Conservation (phyloP, 2,797 vertebrate genomes). For the Enteromius paludinosus region DNA sequence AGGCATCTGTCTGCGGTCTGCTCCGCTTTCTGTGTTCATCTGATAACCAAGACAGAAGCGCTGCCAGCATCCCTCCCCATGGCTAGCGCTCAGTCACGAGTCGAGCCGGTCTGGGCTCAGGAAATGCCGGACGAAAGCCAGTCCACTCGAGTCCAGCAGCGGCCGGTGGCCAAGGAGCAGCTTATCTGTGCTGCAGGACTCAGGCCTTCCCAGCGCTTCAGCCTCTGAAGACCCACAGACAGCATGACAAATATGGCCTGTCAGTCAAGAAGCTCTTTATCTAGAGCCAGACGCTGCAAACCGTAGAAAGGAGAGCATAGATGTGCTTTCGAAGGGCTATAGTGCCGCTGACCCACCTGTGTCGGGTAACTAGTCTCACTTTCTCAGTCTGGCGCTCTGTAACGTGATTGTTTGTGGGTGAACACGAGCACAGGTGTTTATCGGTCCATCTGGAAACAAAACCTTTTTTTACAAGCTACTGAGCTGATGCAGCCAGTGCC, state of each 20-base stretch:
- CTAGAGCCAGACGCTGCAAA: slow-evolving; percentile 11
- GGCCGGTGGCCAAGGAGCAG: slow-evolving; percentile 17
- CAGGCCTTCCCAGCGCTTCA: not conserved
- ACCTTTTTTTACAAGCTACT: not conserved
- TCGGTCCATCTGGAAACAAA: slow-evolving; percentile 3
- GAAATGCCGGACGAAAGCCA: slow-evolving; percentile 26
- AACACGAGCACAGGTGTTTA: not conserved
- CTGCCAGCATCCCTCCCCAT: slow-evolving; percentile 13
- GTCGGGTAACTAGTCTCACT: slow-evolving; percentile 9
- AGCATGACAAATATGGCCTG: slow-evolving; percentile 36
- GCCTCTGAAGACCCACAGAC: slow-evolving; percentile 39
- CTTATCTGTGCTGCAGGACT: slow-evolving; percentile 47
- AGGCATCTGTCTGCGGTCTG: not conserved
- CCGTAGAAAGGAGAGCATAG: not conserved
- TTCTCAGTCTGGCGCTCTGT: not conserved
- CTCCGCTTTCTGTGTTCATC: slow-evolving; percentile 40
- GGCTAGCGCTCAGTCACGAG: slow-evolving; percentile 2
- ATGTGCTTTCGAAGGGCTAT: slow-evolving; percentile 13
- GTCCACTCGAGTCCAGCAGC: slow-evolving; percentile 29
- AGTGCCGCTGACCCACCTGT: not conserved
- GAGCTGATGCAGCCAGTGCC: not conserved
- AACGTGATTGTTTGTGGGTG: not conserved
- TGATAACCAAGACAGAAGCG: slow-evolving; percentile 42
- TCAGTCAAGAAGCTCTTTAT: slow-evolving; percentile 44
- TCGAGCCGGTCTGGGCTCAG: slow-evolving; percentile 26